A percentile compares a stretch with the other conserved stretches of the same genome.
Evolutionary conservation across 2,888 invertebrate genomes (phyloP).

Genomic region (Cenopis cana): DNA sequence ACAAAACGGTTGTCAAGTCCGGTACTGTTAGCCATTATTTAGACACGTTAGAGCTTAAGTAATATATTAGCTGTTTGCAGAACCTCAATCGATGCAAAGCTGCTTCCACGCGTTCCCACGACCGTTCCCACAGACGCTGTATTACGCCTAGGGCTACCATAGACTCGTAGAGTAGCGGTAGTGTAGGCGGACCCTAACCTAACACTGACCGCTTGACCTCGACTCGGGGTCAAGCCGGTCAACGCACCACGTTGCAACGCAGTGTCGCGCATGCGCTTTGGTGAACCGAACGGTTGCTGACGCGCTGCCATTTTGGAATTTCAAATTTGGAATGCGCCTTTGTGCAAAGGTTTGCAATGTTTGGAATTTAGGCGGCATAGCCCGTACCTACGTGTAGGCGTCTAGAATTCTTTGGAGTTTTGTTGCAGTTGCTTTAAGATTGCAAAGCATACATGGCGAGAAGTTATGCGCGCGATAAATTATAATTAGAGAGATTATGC

Average conservation of each 20-base stretch:
- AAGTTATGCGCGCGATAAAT: slow-evolving; percentile 26
- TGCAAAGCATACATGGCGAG: slow-evolving; percentile 16
- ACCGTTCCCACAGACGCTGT: slow-evolving; percentile 8
- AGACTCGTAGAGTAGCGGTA: slow-evolving; percentile 52
- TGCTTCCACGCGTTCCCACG: slow-evolving; percentile 38
- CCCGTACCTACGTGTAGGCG: background rate
- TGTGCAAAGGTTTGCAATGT: slow-evolving; percentile 33
- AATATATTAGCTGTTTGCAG: slow-evolving; percentile 38
- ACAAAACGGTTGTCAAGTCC: background rate
- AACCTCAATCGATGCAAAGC: slow-evolving; percentile 37
- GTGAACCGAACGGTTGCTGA: slow-evolving; percentile 46
- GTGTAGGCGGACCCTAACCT: slow-evolving; percentile 66
- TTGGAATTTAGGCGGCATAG: slow-evolving; percentile 35
- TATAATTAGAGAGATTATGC: slow-evolving; percentile 21
- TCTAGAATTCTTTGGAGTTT: slow-evolving; percentile 26
- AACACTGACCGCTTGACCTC: slow-evolving; percentile 80
- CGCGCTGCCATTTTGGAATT: slow-evolving; percentile 47
- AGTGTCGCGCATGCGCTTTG: slow-evolving; percentile 44
- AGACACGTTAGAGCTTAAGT: slow-evolving; percentile 26
- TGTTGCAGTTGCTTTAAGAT: slow-evolving; percentile 22
- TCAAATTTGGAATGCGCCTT: slow-evolving; percentile 44
- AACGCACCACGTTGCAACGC: slow-evolving; percentile 64
- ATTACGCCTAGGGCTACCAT: slow-evolving; percentile 45
- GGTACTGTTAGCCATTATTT: slow-evolving; percentile 35
- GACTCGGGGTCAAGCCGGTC: slow-evolving; percentile 73